These are phyloP conservation scores for Lomographa bimaculata DNA, from an alignment of 2,888 invertebrate genomes.

Conservation along the genomic window DNA sequence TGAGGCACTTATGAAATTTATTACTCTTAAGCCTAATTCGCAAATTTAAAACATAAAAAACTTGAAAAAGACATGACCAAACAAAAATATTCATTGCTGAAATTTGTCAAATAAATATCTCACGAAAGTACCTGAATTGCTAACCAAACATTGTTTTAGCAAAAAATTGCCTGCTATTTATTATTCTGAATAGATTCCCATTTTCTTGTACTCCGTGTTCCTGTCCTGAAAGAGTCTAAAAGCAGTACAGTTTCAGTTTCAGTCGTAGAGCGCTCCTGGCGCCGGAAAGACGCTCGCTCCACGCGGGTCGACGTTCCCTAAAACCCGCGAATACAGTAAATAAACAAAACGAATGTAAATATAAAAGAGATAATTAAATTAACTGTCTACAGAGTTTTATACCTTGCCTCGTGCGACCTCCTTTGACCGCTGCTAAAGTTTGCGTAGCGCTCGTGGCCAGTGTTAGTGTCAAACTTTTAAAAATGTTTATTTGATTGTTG, in stretches of 20 bases:
- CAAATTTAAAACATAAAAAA: too few relatives aligned
- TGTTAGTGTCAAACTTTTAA: conserved; percentile 1
- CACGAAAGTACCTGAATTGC: conserved; percentile 6
- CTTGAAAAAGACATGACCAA: too few relatives aligned
- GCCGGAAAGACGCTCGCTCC: conserved; percentile 25
- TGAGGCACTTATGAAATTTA: too few relatives aligned
- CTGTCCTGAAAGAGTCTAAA: conserved; percentile 22
- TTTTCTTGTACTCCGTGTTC: conserved; percentile 10
- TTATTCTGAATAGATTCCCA: conserved; percentile 7
- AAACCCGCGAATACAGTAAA: conserved; percentile 27
- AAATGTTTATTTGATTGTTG: conserved; percentile 1
- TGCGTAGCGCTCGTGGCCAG: neutral
- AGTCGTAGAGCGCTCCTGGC: conserved; percentile 30
- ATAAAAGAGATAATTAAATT: too few relatives aligned
- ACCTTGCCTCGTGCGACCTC: conserved; percentile 1
- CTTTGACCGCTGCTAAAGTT: conserved; percentile 1
- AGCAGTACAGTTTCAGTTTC: conserved; percentile 21
- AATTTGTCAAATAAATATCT: too few relatives aligned
- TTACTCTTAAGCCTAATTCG: too few relatives aligned
- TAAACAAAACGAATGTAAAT: conserved; percentile 15
- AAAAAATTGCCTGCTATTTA: conserved; percentile 3
- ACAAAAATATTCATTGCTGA: too few relatives aligned
- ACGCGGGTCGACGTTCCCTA: conserved; percentile 4
- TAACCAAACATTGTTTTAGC: conserved; percentile 11
- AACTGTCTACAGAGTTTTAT: too few relatives aligned